These are phyloP conservation scores for Trissolcus japonicus DNA, from an alignment of 2,888 invertebrate species.

Conservation along the genomic window DNA sequence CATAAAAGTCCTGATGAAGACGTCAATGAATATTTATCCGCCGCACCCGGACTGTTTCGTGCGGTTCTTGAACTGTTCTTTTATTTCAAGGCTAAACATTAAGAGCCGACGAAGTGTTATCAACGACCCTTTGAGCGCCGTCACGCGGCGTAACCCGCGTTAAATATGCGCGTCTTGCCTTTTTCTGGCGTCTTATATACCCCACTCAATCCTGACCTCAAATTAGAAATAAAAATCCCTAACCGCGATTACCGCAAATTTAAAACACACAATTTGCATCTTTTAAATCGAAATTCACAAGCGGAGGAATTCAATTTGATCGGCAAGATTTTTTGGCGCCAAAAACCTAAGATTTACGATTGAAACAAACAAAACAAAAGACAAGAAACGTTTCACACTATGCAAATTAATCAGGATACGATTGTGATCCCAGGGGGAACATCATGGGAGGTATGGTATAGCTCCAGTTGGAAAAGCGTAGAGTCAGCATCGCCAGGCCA, in stretches of 20 bases:
- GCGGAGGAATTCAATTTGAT: too few relatives aligned
- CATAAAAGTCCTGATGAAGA: conserved; percentile 74
- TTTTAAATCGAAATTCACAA: too few relatives aligned
- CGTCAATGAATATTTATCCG: conserved; percentile 75
- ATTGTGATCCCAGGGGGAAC: not conserved
- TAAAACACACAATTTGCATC: not conserved
- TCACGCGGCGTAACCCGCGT: conserved; percentile 17
- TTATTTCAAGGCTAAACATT: conserved; percentile 62
- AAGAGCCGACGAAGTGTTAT: conserved; percentile 59
- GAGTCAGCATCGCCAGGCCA: conserved; percentile 69
- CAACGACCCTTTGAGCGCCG: conserved; percentile 56
- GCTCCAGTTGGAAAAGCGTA: not conserved
- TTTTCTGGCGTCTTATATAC: conserved; percentile 7
- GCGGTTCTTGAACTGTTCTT: conserved; percentile 57
- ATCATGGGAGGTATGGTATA: not conserved
- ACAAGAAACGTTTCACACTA: too few relatives aligned
- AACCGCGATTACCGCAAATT: not conserved
- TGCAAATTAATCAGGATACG: too few relatives aligned
- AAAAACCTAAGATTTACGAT: too few relatives aligned
- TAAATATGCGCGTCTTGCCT: conserved; percentile 22
- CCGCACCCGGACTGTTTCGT: conserved; percentile 62
- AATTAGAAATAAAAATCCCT: not conserved
- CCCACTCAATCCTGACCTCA: too few relatives aligned
- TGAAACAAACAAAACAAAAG: not conserved
- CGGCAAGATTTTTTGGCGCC: too few relatives aligned